Base-by-base conservation (phyloP, 1,140 invertebrate species). In the Apis cerana region DNA sequence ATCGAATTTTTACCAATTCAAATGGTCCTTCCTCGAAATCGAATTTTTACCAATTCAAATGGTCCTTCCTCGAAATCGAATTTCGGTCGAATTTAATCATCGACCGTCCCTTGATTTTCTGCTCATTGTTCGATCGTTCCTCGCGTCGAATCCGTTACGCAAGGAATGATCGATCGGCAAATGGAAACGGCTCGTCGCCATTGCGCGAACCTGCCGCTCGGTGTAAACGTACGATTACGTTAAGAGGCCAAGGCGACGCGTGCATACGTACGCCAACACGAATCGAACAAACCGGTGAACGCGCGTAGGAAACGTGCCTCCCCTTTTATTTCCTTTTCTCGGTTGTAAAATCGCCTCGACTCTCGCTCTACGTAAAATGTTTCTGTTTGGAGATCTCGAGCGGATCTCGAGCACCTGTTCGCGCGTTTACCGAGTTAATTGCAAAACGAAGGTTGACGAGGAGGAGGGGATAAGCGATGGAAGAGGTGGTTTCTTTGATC, bases 171-270 rank as follows among this genome's bases (percentile, higher is more conserved):
- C 81, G 85, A 87, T 87, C 85, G 80, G 62, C 65, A 58, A 74
- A 69, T 78, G 68, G 82, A 86, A 91, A 91, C 89, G 88, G 83
- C 83, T 89, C 85, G 89, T 89, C 88, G 88, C 86, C 88, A 80
- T 81, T 19, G 33, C 27, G 69, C 17, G 80, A 84, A 75, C 75
- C 64, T 48, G 75, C 83, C 79, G 85, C 87, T 77, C 50, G 85
- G 84, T 91, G 88, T 85, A 91, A 88, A 90, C 88, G 88, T 88
- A 87, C 91, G 87, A 90, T 91, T 91, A 91, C 88, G 85, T 92
- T 92, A 92, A 85, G 90, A 91, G 92, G 92, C 91, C 92, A 93
- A 93, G 92, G 92, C 90, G 88, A 91, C 89, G 89, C 83, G 88
- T 83, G 5, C n/a, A 33, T 27, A 82, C 84, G 86, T 83, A 75